A percentile compares a stretch with the other conserved stretches of the same genome.
Conservation (phyloP, 2,888 invertebrate genomes). For the Hydroisotoma schaefferi region DNA sequence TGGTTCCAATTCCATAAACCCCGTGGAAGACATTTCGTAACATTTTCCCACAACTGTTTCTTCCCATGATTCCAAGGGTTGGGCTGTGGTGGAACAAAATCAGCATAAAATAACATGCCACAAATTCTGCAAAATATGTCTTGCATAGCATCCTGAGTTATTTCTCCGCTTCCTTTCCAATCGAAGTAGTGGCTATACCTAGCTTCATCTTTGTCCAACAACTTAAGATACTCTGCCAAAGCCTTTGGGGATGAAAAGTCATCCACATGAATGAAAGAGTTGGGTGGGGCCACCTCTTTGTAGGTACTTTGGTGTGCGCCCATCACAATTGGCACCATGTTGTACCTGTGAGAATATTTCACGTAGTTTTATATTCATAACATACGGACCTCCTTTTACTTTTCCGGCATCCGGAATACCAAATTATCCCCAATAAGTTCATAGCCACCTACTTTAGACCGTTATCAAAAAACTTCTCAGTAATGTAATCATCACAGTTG, state of each 20-base stretch:
- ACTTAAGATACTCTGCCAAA: conserved; percentile 40
- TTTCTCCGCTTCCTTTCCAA: conserved; percentile 12
- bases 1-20: conserved; percentile 11
- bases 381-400: too few species aligned
- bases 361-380: not conserved
- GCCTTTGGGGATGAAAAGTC: conserved; percentile 18
- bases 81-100: conserved; percentile 1
- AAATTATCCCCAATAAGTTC: not conserved
- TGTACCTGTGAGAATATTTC: not conserved
- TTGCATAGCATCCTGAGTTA: not conserved
- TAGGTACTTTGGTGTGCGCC: conserved; percentile 1
- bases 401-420: too few species aligned
- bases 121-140: conserved; percentile 5
- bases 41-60: conserved; percentile 9
- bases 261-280: conserved; percentile 9
- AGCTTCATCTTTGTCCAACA: conserved; percentile 11
- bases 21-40: conserved; percentile 7
- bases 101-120: conserved; percentile 2
- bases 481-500: conserved; percentile 50
- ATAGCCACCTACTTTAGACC: conserved; percentile 23
- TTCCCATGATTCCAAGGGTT: too few species aligned
- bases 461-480: conserved; percentile 50
- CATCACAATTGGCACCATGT: conserved; percentile 11
- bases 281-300: not conserved
- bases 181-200: conserved; percentile 23